Evolutionary conservation across 2,113 vertebrate genomes (phyloP), one percentile per base, ranked within the genome.

Genomic region (Anguilla rostrata): DNA sequence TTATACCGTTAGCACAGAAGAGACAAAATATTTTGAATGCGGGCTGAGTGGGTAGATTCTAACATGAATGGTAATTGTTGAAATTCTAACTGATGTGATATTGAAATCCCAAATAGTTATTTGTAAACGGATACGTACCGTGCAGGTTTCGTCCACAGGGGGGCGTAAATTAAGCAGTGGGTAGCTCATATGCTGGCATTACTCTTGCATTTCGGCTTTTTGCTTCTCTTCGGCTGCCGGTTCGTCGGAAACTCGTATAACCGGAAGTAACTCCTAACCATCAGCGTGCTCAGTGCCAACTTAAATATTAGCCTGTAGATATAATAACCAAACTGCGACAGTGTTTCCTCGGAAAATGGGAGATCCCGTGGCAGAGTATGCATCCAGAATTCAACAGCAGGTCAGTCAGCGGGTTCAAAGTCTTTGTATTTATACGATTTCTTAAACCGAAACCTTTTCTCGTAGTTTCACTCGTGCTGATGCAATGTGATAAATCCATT

Each of bases 371-470:
- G 92, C 88, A 41, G 88, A 94, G 78, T 96, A 94, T 86, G 92
- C 94, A 0, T 90, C 92, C 84, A 95, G 97, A 41, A 91, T 98
- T 39, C 91, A 93, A 43, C 92, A 95, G 90, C 98, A 99, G 98
- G 98, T 98, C 2, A 88, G 93, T 11, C 80, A 43, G 41, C 34
- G 1, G 46, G 79, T 56, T 16, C 0, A 60, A 53, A 41, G 11
- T 20, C 7, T 43, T n/a, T 34, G 43, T 18, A 66, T 43, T n/a
- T 0, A 60, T 16, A 40, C 2, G 8, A 66, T 40, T 53, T 22
- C 43, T 63, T 84, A 78, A 90, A 83, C 34, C 9, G 41, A 3
- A 20, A 43, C 60, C 60, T 66, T 20, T 60, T 15, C 18, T 26
- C 60, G 49, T 53, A 11, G 49, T 53, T 66, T 34, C 71, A 34